These are phyloP conservation scores for Sinella curviseta DNA, from an alignment of 1,140 invertebrate species.

Conservation along the genomic window DNA sequence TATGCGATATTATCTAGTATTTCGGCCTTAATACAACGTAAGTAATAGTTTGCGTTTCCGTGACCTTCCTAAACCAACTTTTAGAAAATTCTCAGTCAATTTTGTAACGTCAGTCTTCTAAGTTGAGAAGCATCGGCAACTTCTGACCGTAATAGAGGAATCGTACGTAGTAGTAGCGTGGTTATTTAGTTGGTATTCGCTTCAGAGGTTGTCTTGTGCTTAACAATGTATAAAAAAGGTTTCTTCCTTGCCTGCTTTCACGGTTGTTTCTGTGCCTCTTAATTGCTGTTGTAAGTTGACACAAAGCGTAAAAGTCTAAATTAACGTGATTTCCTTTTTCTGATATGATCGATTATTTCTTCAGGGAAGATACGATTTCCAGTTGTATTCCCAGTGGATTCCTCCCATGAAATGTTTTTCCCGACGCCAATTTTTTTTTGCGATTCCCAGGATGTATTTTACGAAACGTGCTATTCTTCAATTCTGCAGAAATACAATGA, in stretches of 20 bases:
- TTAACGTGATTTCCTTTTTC: not conserved
- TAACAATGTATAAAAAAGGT: not conserved
- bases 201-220: not conserved
- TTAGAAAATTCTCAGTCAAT: conserved; percentile 19
- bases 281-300: not conserved
- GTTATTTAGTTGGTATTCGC: not conserved
- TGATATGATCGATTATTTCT: not conserved
- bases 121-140: conserved; percentile 19
- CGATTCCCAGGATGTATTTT: too few relatives aligned
- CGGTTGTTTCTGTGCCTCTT: not conserved
- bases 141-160: not conserved
- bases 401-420: too few relatives aligned
- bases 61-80: conserved; percentile 9
- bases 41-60: not conserved
- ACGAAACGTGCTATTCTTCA: too few relatives aligned
- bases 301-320: not conserved
- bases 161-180: not conserved
- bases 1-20: conserved; percentile 4
- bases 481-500: too few relatives aligned
- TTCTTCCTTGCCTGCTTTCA: not conserved
- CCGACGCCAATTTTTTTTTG: too few relatives aligned
- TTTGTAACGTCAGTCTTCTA: not conserved
- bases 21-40: not conserved
- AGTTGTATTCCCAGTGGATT: not conserved
- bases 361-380: not conserved